Evolutionary conservation across 1,140 invertebrate genomes (phyloP).

Genomic region (Megathymus violae): DNA sequence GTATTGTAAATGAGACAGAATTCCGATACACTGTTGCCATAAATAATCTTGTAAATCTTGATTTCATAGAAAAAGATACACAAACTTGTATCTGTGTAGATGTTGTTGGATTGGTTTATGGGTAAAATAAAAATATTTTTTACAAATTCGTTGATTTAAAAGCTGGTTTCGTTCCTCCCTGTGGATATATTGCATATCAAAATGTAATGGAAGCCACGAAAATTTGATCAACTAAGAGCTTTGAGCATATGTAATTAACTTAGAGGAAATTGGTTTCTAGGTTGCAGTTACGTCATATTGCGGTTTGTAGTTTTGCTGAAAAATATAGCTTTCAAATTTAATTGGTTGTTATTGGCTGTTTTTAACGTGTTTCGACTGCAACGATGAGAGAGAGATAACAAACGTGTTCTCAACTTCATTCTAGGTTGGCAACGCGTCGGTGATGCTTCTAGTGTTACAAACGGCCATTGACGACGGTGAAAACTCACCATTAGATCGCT

Average conservation of each 20-base stretch:
- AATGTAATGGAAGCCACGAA: conserved; percentile 34
- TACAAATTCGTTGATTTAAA: conserved; percentile 22
- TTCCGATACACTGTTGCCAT: too few species aligned
- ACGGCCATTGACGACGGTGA: too few species aligned
- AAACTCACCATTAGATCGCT: too few species aligned
- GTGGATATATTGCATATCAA: conserved; percentile 15
- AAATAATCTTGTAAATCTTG: neutral
- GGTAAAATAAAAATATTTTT: conserved; percentile 8
- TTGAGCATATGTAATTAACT: conserved; percentile 32
- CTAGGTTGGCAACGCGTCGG: too few species aligned
- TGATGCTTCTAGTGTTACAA: too few species aligned
- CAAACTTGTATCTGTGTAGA: conserved; percentile 34
- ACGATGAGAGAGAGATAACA: too few species aligned
- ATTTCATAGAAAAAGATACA: conserved; percentile 19
- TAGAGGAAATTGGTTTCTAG: conserved; percentile 25
- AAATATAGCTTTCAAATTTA: neutral
- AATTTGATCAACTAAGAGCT: conserved; percentile 32
- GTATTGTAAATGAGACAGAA: too few species aligned
- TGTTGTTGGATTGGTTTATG: conserved; percentile 7
- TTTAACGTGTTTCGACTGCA: too few species aligned
- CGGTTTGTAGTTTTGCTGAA: conserved; percentile 13
- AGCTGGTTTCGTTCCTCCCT: conserved; percentile 16
- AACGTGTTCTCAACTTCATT: too few species aligned
- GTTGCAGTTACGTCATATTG: conserved; percentile 8
- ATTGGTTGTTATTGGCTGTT: too few species aligned